These are phyloP conservation scores for Craterocephalus amniculus DNA, from an alignment of 2,797 vertebrate species.

Conservation along the genomic window DNA sequence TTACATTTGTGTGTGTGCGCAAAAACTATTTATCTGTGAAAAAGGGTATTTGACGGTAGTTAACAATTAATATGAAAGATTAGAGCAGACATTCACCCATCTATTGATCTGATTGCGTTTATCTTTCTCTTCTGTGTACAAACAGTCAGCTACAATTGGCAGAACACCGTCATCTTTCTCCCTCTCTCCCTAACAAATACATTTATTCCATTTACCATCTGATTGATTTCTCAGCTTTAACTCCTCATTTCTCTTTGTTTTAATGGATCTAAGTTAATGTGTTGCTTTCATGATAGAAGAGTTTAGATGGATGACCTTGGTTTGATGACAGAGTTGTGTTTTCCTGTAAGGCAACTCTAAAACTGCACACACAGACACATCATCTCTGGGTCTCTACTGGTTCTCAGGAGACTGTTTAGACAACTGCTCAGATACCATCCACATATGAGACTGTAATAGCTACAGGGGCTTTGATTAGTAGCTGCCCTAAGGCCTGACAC, in stretches of 20 bases:
- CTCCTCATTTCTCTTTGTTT: constrained; percentile 36
- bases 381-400: not conserved
- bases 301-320: constrained; percentile 6
- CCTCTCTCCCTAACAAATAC: constrained; percentile 40
- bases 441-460: not conserved
- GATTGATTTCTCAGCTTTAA: constrained; percentile 39
- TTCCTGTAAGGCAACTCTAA: not conserved
- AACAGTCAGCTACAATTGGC: constrained; percentile 34
- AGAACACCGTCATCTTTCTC: constrained; percentile 23
- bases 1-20: constrained; percentile 20
- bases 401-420: not conserved
- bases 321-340: constrained; percentile 5
- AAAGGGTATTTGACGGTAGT: constrained; percentile 29
- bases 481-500: not conserved
- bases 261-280: constrained; percentile 42
- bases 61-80: constrained; percentile 46
- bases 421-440: not conserved
- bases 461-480: not conserved
- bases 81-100: constrained; percentile 26
- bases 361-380: too few relatives aligned
- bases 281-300: constrained; percentile 38
- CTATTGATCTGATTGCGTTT: constrained; percentile 39
- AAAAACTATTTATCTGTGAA: constrained; percentile 38
- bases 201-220: constrained; percentile 30
- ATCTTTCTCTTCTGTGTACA: constrained; percentile 26